These are phyloP conservation scores for Allacma fusca DNA, from an alignment of 2,888 invertebrate species.

Conservation along the genomic window DNA sequence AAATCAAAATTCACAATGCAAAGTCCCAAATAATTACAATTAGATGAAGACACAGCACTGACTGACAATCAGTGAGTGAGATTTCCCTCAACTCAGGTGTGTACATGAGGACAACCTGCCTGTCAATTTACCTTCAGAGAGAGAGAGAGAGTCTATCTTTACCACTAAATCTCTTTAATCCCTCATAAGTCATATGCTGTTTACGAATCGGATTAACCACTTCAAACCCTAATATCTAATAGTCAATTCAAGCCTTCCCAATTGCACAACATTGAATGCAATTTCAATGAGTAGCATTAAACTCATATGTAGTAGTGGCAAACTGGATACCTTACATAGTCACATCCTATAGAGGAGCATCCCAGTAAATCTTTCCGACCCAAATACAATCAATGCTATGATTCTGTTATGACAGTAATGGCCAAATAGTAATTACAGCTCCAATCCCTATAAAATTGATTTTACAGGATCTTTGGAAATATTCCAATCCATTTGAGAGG, in stretches of 20 bases:
- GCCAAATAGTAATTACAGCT: background rate
- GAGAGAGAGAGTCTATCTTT: background rate
- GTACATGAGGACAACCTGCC: background rate
- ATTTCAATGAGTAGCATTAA: too few relatives aligned
- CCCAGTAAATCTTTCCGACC: background rate
- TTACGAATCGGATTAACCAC: constrained; percentile 22
- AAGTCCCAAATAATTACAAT: background rate
- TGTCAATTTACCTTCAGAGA: background rate
- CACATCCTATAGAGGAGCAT: too few relatives aligned
- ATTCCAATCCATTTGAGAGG: background rate
- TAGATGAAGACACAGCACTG: too few relatives aligned
- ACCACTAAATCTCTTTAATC: constrained; percentile 1
- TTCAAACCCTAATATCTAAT: constrained; percentile 12
- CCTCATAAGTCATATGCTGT: background rate
- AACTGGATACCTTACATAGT: too few relatives aligned
- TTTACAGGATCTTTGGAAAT: background rate
- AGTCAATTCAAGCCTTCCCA: background rate
- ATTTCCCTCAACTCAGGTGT: too few relatives aligned
- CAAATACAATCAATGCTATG: background rate
- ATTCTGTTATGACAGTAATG: background rate
- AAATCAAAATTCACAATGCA: background rate
- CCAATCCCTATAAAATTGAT: constrained; percentile 20
- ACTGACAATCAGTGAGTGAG: too few relatives aligned
- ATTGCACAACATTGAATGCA: too few relatives aligned
- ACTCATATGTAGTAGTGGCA: too few relatives aligned